These are phyloP conservation scores for Formicarius rufipectus DNA, from an alignment of 2,113 vertebrate species.

Conservation along the genomic window DNA sequence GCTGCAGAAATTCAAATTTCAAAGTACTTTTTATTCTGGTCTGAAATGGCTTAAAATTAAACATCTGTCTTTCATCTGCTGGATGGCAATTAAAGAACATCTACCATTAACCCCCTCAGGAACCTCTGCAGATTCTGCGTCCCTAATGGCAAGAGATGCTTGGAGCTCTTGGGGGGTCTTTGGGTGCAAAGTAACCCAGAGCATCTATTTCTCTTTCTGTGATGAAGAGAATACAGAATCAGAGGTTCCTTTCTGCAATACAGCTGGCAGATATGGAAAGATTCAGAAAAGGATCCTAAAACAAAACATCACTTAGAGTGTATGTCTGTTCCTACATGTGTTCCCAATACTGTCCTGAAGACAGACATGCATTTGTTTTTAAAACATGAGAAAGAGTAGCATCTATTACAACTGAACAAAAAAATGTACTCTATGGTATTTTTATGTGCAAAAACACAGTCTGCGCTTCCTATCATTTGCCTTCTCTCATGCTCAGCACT, in stretches of 20 bases:
- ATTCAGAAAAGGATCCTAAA: neutral
- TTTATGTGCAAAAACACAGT: neutral
- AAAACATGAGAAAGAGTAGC: neutral
- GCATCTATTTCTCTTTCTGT: neutral
- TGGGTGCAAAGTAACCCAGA: neutral
- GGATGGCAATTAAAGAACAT: conserved; percentile 14
- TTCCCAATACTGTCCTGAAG: neutral
- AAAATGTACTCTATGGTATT: neutral
- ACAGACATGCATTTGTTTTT: neutral
- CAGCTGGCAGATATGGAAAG: neutral
- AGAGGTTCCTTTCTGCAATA: neutral
- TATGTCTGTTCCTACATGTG: neutral
- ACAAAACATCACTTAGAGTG: neutral
- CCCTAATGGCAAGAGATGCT: neutral
- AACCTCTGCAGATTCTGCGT: neutral
- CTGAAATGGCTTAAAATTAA: conserved; percentile 41
- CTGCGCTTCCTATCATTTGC: neutral
- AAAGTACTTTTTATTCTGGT: neutral
- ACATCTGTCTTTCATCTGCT: conserved; percentile 43
- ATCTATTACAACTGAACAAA: neutral
- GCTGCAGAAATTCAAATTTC: neutral
- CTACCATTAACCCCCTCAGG: neutral
- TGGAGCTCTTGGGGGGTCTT: neutral
- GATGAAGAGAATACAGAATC: neutral
- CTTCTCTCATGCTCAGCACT: neutral